Percentiles rank a stretch among this genome's conserved stretches.
Conservation (phyloP, 2,888 invertebrate species). For the Pandemis cinnamomeana region DNA sequence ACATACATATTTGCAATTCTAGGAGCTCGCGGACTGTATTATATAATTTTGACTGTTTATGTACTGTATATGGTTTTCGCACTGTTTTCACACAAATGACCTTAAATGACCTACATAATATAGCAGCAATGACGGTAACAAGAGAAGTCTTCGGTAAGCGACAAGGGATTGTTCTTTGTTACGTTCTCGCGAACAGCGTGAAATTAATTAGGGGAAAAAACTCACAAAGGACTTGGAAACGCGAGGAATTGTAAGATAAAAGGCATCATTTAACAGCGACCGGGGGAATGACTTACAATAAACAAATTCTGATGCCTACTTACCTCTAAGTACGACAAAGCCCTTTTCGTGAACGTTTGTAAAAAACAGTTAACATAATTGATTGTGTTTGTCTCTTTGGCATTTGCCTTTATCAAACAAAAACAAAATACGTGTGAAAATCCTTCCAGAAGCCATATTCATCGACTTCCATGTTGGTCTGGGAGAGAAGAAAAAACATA, state of each 20-base stretch:
- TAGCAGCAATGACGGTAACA: conserved; percentile 10
- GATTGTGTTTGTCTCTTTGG: too few relatives aligned
- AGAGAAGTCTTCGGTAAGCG: background rate
- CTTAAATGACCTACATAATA: conserved; percentile 21
- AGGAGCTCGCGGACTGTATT: too few relatives aligned
- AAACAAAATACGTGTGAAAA: too few relatives aligned
- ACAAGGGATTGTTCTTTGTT: conserved; percentile 22
- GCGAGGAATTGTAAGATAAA: conserved; percentile 1
- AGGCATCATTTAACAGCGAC: background rate
- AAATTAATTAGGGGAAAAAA: conserved; percentile 10
- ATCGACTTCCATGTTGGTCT: too few relatives aligned
- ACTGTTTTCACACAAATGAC: conserved; percentile 12
- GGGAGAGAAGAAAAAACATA: too few relatives aligned
- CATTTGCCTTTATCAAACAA: too few relatives aligned
- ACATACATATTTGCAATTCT: too few relatives aligned
- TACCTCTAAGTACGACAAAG: background rate
- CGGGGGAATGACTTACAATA: background rate
- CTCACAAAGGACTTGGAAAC: conserved; percentile 2
- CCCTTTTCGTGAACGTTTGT: too few relatives aligned
- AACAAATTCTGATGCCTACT: background rate
- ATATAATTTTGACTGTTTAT: too few relatives aligned
- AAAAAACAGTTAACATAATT: too few relatives aligned
- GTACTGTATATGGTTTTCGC: background rate
- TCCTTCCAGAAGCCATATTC: too few relatives aligned
- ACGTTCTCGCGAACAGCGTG: conserved; percentile 4